phyloP scores from a whole-genome alignment of 2,113 vertebrate genomes.

The Pseudopodoces humilis region DNA sequence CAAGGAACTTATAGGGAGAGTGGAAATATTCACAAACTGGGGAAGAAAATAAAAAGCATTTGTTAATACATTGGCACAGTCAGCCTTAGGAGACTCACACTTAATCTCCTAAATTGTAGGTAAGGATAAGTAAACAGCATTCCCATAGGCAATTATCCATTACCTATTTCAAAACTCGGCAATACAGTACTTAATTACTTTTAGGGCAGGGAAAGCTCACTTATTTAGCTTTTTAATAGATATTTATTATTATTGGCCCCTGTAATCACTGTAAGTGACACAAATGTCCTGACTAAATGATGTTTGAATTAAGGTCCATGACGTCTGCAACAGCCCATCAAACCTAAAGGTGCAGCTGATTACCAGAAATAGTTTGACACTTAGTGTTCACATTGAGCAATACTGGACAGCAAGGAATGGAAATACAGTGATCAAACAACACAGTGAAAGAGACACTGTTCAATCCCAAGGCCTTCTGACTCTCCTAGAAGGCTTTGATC shows the following conservation, averaged over 20 bases:
- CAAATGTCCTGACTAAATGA: neutral
- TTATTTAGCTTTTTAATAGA: neutral
- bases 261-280: neutral
- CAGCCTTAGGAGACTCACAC: neutral
- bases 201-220: neutral
- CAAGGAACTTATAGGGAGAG: neutral
- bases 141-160: neutral
- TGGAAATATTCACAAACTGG: neutral
- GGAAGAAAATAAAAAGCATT: neutral
- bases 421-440: neutral
- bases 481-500: neutral
- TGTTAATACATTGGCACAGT: neutral
- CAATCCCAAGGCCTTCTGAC: neutral
- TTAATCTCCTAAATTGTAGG: neutral
- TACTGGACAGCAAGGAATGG: neutral
- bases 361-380: neutral
- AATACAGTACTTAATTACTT: neutral
- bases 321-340: neutral
- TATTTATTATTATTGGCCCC: neutral
- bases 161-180: neutral
- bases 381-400: neutral
- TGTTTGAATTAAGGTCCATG: neutral
- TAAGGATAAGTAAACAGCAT: slow-evolving; percentile 5
- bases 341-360: neutral
- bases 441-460: neutral